Conservation (phyloP, 2,888 invertebrate species). For the Ctena decussata region DNA sequence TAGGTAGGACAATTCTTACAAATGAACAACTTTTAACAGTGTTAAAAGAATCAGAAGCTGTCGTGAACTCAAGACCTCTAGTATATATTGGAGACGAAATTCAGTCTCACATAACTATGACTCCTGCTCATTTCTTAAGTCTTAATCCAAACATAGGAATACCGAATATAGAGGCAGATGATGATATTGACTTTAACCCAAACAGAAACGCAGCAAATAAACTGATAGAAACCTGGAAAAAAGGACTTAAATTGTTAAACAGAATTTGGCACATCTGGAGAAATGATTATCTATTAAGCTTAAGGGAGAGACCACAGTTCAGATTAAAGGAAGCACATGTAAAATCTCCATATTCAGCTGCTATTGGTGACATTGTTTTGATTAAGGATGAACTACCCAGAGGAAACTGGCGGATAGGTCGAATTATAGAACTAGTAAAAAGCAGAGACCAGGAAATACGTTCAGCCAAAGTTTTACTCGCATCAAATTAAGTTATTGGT, state of each 20-base stretch:
- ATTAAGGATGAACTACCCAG: conserved; percentile 27
- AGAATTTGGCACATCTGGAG: conserved; percentile 11
- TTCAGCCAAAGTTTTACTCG: neutral
- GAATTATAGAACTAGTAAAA: neutral
- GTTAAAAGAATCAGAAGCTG: conserved; percentile 16
- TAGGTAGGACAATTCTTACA: neutral
- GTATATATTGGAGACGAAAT: conserved; percentile 12
- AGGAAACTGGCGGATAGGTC: conserved; percentile 25
- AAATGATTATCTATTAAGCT: conserved; percentile 15
- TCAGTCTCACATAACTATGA: neutral
- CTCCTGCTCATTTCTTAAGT: conserved; percentile 19
- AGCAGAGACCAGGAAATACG: conserved; percentile 1
- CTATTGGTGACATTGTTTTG: conserved; percentile 10
- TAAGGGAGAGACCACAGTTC: neutral
- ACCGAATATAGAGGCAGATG: neutral
- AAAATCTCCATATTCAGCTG: neutral
- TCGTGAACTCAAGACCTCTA: conserved; percentile 20
- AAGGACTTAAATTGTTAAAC: conserved; percentile 19
- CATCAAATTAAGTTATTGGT: neutral
- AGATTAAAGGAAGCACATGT: neutral
- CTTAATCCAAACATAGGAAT: conserved; percentile 18
- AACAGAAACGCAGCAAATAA: conserved; percentile 9
- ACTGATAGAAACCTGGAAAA: conserved; percentile 16
- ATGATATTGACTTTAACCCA: conserved; percentile 17
- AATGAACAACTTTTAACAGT: conserved; percentile 1